Evolutionary conservation across 37 sponge, comb jelly and placozoan species (phyloP), one percentile per base, ranked within the genome.

Genomic region (Theonella swinhoei): DNA sequence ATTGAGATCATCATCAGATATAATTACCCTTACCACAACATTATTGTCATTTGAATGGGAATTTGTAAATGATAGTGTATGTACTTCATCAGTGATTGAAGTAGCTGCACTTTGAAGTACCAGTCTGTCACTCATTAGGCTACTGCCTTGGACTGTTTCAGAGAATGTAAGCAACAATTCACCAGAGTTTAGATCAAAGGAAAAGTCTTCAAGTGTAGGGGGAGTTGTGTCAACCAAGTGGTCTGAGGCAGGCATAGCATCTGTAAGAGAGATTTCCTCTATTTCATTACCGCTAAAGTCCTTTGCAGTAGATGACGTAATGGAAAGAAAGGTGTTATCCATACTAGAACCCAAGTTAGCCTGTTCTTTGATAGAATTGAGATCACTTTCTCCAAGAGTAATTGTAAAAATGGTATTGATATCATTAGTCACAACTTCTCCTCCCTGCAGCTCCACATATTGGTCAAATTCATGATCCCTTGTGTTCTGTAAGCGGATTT

Each of bases 241-340:
- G 31, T 61, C 79, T 35, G 65, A 33, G 32, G 84, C 84, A 59
- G 32, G 39, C 3, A 75, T 19, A 34, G 89, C 89, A 39, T 42
- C 70, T 8, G 61, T 39, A 25, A 62, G 58, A 59, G 71, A 67
- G 8, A 42, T 70, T 40, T 63, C 69, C 24, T 32, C 43, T 42
- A 96, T 78, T 22, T 62, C 38, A 66, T 91, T 94, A 40, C 58
- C 80, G 41, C 31, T 87, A 36, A 96, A 85, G 70, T 96, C 97
- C 30, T 75, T 43, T 2, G 92, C 92, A 30, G 84, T 68, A 4
- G 63, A 39, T 17, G 80, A 37, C 9, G 77, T 78, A 54, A 94
- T 20, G 23, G 94, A 91, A 58, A 96, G 77, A 75, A 83, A 96
- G 30, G 94, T 93, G 67, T 88, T 80, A 20, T 33, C 72, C 0